Evolutionary conservation across 2,113 vertebrate species (phyloP), one percentile per base, ranked within the genome.

Genomic region (Zingel zingel): DNA sequence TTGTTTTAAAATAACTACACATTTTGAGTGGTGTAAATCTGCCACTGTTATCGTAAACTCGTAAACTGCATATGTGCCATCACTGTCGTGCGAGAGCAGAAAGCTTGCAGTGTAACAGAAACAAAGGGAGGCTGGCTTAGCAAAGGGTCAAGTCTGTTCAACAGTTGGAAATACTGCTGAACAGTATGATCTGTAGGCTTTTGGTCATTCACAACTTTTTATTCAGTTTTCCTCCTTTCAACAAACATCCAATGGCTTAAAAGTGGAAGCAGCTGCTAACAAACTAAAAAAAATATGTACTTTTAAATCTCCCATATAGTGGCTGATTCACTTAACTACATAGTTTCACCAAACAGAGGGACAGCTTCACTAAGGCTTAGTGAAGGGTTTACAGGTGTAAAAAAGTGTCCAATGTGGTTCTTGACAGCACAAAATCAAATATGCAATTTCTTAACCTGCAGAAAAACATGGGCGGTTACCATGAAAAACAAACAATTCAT

Each of bases 401-500:
- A 57, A 68, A 66, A 27, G 21, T 11, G 27, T 57, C 9, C 9
- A 14, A 21, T 47, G 6, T 45, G 19, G 23, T 39, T 61, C 33
- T 15, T 23, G 23, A 66, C 18, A 10, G 30, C 43, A 36, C 6
- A 25, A 50, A 51, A 27, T 51, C 39, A 77, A 48, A 77, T 15
- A 27, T 51, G 4, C 30, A 45, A 14, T 45, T 53, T 50, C 65
- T 13, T 25, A 57, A 39, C 8, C n/a, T n/a, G 11, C 36, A 21
- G n/a, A 23, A 71, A 58, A 5, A 53, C 5, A 9, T 23, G 13
- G 14, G 33, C 10, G 2, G 43, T 51, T 25, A 57, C 68, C 45
- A 57, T 10, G 43, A 74, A 69, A 80, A 61, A 39, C 30, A 77
- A 47, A 65, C 33, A 21, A 61, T 51, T 47, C 45, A 47, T 14